phyloP scores from a whole-genome alignment of 2,888 invertebrate genomes.

The Conistra vaccinii region DNA sequence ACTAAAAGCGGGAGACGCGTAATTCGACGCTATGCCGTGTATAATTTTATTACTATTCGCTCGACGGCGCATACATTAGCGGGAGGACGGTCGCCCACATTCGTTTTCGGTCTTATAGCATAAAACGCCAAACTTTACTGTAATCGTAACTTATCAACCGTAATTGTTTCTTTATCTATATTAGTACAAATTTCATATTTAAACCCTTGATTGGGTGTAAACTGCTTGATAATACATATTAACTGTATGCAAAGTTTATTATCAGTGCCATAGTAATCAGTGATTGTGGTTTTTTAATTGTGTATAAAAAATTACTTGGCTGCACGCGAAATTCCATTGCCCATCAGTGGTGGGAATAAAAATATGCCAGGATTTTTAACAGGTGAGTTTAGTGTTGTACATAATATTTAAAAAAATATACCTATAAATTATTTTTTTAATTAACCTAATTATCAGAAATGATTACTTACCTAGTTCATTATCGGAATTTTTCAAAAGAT shows the following conservation, averaged over 20 bases:
- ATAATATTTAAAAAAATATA: not conserved
- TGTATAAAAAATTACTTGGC: constrained; percentile 56
- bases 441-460: not conserved
- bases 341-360: constrained; percentile 35
- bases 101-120: constrained; percentile 75
- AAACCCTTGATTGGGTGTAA: constrained; percentile 88
- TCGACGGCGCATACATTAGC: constrained; percentile 85
- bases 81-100: constrained; percentile 70
- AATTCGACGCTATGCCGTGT: constrained; percentile 90
- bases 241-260: constrained; percentile 69
- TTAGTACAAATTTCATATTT: constrained; percentile 85
- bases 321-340: constrained; percentile 43
- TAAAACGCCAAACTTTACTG: constrained; percentile 74
- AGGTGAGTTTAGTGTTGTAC: constrained; percentile 55
- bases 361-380: constrained; percentile 27
- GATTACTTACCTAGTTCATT: constrained; percentile 17
- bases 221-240: constrained; percentile 81
- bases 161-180: constrained; percentile 88
- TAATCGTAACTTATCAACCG: constrained; percentile 84
- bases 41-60: constrained; percentile 90
- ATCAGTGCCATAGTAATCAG: constrained; percentile 69
- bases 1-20: constrained; percentile 90
- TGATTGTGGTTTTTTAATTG: constrained; percentile 62
- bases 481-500: constrained; percentile 32
- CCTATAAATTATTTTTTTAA: not conserved